Evolutionary conservation across 2,113 vertebrate genomes (phyloP).

Genomic region (Sorex fumeus): DNA sequence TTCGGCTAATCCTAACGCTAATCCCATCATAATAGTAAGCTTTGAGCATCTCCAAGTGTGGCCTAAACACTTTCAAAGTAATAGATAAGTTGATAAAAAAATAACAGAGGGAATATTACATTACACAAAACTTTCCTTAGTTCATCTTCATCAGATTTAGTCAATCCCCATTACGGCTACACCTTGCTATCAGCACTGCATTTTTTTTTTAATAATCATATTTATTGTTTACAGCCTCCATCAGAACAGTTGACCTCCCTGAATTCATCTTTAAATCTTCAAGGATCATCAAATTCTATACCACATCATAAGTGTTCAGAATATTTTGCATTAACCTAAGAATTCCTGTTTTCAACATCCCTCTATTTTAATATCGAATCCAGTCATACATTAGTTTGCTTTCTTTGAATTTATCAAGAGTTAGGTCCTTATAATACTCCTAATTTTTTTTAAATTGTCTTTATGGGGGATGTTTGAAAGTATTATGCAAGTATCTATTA

Average conservation of each 20-base stretch:
- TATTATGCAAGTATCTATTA: neutral
- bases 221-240: neutral
- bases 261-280: neutral
- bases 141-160: neutral
- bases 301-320: neutral
- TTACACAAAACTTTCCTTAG: neutral
- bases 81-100: too few species aligned
- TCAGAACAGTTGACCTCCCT: neutral
- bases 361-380: neutral
- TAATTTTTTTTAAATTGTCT: neutral
- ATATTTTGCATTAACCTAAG: neutral
- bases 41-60: too few species aligned
- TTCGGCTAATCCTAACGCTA: too few species aligned
- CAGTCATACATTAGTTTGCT: neutral
- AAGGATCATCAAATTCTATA: neutral
- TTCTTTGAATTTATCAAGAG: neutral
- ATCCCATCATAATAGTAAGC: too few species aligned
- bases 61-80: too few species aligned
- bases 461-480: neutral
- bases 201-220: neutral
- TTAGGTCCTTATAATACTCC: neutral
- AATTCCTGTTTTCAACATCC: neutral
- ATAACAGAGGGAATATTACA: too few species aligned
- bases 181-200: neutral
- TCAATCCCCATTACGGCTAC: neutral